Percentiles rank a stretch among this genome's conserved stretches.
These are phyloP conservation scores for Myotis planiceps DNA, from an alignment of 2,797 vertebrate species.

Conservation along the genomic window DNA sequence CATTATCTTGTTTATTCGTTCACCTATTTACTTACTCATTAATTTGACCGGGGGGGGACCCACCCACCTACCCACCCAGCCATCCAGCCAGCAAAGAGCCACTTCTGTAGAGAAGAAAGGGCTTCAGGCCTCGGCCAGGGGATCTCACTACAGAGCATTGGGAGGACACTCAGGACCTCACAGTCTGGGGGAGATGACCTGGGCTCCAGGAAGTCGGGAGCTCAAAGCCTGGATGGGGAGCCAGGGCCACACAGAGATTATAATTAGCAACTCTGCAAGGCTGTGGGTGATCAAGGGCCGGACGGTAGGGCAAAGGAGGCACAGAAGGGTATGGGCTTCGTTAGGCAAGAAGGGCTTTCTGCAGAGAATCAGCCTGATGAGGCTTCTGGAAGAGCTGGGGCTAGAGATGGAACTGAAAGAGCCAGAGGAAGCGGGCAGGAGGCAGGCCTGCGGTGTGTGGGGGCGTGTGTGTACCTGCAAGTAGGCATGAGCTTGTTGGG, in stretches of 20 bases:
- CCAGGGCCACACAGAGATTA: not conserved
- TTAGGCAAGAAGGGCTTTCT: not conserved
- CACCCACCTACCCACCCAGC: not conserved
- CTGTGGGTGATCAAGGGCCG: not conserved
- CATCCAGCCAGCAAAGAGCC: not conserved
- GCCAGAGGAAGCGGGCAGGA: not conserved
- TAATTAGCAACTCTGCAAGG: not conserved
- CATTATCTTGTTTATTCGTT: not conserved
- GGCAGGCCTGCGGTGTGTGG: not conserved
- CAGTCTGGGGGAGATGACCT: not conserved
- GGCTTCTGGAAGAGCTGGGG: not conserved
- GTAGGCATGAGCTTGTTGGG: not conserved
- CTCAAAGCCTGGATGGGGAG: not conserved
- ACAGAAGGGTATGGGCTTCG: not conserved
- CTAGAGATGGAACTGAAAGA: not conserved
- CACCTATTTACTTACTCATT: not conserved
- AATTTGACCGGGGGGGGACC: not conserved
- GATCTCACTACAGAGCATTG: not conserved
- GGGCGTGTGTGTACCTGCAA: accelerated
- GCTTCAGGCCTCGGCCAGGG: not conserved
- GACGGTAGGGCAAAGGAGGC: not conserved
- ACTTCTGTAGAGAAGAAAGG: not conserved
- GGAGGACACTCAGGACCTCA: not conserved
- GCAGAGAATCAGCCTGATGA: not conserved
- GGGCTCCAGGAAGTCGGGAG: not conserved